Evolutionary conservation across 2,888 invertebrate genomes (phyloP), one percentile per base, ranked within the genome.

Genomic region (Aphrophora alni): DNA sequence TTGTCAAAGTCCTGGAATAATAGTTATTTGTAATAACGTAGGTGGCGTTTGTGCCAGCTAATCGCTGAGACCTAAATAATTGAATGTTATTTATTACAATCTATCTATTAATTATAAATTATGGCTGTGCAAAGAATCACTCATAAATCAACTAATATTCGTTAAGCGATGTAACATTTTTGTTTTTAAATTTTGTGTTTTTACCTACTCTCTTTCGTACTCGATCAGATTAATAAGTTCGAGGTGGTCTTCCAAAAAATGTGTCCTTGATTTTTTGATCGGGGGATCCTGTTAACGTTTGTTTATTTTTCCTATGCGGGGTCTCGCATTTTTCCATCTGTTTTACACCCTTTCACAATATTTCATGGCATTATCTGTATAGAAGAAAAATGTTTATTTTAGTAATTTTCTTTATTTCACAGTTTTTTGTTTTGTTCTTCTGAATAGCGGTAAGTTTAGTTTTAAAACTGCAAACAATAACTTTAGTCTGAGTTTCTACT

Each of bases 1-100:
- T 75, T 51, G 75, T 75, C 59, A 59, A 17, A 59, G 75, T 75
- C 27, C 75, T 75, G 27, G 7, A 75, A 75, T 28, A 75, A 75
- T n/a, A 33, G 8, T 5, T 33, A 33, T 33, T 33, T 33, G 8
- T 33, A 33, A 8, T 8, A 33, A 33, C 33, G 5, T 5, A 33
- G 33, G 8, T 8, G 5, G 33, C 33, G 33, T 33, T 3, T 33
- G 3, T 33, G 33, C 5, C 8, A 33, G 3, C 8, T 8, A 33
- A 5, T 33, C 8, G 33, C 33, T 33, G 3, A 33, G 33, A 33
- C 3, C 8, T 33, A n/a, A 33, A 33, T 33, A 5, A 33, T 8
- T 33, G 33, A 33, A 33, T 33, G 5, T 5, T 33, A 33, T 5
- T 33, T 5, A 33, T 33, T 33, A 33, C 33, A 33, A 33, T 33